Evolutionary conservation across 2,888 invertebrate genomes (phyloP).

Genomic region (Vesta saturnalis): DNA sequence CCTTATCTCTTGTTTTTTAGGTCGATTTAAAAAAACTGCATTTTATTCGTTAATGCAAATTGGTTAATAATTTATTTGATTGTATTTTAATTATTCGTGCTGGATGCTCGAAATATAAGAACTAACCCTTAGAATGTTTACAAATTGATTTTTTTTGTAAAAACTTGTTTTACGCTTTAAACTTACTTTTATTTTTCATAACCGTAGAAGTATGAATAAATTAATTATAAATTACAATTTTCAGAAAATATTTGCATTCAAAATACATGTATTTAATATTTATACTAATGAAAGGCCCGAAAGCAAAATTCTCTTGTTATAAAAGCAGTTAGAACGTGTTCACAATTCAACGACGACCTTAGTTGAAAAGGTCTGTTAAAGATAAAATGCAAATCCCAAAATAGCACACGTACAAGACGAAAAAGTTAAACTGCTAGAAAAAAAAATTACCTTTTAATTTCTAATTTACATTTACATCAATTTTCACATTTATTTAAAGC

Average conservation of each 20-base stretch:
- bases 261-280: slow-evolving; percentile 1
- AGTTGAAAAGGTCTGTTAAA: background rate
- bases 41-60: no score
- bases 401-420: slow-evolving; percentile 9
- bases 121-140: no score
- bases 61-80: no score
- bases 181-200: no score
- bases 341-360: background rate
- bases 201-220: no score
- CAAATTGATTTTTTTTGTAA: no score
- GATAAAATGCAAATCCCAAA: slow-evolving; percentile 7
- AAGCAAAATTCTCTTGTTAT: slow-evolving; percentile 6
- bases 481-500: background rate
- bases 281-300: background rate
- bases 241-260: background rate
- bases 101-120: no score
- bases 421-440: background rate
- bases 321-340: background rate
- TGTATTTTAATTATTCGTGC: no score
- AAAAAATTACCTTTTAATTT: slow-evolving; percentile 6
- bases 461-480: slow-evolving; percentile 4
- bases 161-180: no score
- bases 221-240: no score
- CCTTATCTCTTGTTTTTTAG: no score
- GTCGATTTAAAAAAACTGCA: no score